phyloP scores from a whole-genome alignment of 2,888 invertebrate genomes.

The Pyrrhosoma nymphula region DNA sequence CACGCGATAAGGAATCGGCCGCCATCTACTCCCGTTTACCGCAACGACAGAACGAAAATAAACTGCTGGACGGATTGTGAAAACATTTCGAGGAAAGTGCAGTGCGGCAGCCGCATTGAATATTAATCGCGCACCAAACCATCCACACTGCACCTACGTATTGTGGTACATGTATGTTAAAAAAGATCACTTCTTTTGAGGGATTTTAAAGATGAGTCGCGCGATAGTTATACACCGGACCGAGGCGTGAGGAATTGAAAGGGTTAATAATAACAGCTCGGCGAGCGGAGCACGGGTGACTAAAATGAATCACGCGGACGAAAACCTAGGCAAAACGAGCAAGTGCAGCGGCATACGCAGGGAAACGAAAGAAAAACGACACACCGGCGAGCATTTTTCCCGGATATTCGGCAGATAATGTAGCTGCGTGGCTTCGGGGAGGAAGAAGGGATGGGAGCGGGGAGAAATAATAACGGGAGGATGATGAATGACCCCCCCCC shows the following conservation, averaged over 20 bases:
- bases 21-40: background rate
- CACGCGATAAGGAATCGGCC: background rate
- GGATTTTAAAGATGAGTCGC: background rate
- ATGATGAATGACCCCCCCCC: constrained; percentile 22
- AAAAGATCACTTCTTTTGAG: background rate
- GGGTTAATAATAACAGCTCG: background rate
- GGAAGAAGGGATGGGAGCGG: background rate
- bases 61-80: background rate
- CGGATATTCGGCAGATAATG: background rate
- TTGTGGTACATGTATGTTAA: background rate
- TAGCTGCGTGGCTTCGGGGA: background rate
- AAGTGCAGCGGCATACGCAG: background rate
- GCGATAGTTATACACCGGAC: background rate
- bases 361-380: background rate
- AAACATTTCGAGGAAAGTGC: background rate
- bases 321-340: background rate
- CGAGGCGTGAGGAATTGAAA: background rate
- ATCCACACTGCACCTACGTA: background rate
- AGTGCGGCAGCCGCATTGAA: background rate
- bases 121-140: background rate
- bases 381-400: background rate
- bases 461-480: background rate
- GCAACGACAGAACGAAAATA: background rate
- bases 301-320: background rate
- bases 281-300: background rate